phyloP scores from a whole-genome alignment of 2,113 vertebrate species.

The Raphicerus campestris region DNA sequence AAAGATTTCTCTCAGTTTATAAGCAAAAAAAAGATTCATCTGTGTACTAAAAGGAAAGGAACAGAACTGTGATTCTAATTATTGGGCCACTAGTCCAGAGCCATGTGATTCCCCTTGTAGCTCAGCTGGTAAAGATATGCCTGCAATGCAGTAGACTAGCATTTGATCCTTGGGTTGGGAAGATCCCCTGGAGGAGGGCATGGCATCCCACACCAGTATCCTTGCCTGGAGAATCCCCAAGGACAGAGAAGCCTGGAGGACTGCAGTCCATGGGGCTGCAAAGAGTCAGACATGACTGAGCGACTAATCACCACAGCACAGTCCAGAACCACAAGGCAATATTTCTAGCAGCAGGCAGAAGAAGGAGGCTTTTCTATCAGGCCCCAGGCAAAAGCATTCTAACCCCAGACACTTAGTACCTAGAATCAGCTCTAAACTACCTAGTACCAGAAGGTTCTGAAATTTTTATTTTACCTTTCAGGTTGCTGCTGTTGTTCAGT shows the following conservation, averaged over 20 bases:
- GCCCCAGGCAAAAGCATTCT: background rate
- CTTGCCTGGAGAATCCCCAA: background rate
- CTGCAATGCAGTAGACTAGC: background rate
- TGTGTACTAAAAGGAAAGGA: background rate
- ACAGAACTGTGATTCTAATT: background rate
- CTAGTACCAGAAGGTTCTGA: slow-evolving; percentile 5
- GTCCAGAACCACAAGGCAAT: background rate
- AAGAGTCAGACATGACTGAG: background rate
- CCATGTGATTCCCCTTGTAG: background rate
- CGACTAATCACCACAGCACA: background rate
- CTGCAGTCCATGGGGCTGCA: background rate
- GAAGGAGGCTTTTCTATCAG: background rate
- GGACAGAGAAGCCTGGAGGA: background rate
- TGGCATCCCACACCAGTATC: background rate
- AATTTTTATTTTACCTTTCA: slow-evolving; percentile 9
- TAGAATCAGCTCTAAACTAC: background rate
- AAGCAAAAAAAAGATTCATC: background rate
- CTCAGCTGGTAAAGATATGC: background rate
- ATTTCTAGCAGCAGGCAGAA: background rate
- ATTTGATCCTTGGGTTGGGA: background rate
- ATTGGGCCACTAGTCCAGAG: background rate
- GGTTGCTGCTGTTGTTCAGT: background rate
- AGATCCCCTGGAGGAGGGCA: background rate
- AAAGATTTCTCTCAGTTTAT: background rate
- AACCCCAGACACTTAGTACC: background rate